phyloP scores from a whole-genome alignment of 2,113 vertebrate species.

The Leuciscus idus region DNA sequence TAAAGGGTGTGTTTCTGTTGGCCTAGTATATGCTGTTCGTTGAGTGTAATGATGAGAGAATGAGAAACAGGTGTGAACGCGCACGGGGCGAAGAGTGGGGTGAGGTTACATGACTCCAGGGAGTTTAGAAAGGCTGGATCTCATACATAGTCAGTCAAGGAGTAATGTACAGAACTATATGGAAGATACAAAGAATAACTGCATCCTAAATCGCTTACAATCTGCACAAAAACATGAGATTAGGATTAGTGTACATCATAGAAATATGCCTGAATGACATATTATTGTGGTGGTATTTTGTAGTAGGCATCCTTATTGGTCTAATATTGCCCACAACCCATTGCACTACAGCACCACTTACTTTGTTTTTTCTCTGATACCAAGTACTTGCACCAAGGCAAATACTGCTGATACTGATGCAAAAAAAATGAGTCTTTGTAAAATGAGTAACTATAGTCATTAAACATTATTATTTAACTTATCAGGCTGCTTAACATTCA shows the following conservation, averaged over 20 bases:
- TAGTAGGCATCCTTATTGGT: not conserved
- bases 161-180: not conserved
- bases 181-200: not conserved
- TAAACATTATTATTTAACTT: too few relatives aligned
- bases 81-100: not conserved
- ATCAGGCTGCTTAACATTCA: too few relatives aligned
- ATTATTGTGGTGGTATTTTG: not conserved
- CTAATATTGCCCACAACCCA: not conserved
- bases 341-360: not conserved
- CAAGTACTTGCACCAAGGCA: not conserved
- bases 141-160: not conserved
- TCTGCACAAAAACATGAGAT: not conserved
- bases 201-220: not conserved
- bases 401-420: not conserved
- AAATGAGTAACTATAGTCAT: too few relatives aligned
- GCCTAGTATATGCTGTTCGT: slow-evolving; percentile 16
- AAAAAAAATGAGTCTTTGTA: not conserved
- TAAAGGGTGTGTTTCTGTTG: slow-evolving; percentile 35
- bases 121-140: slow-evolving; percentile 28
- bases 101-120: slow-evolving; percentile 18
- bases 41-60: slow-evolving; percentile 31
- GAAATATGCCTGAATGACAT: not conserved
- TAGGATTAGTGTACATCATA: not conserved
- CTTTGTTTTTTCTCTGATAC: not conserved
- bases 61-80: slow-evolving; percentile 32